Conservation (phyloP, 2,113 vertebrate genomes). For the Jaculus jaculus region DNA sequence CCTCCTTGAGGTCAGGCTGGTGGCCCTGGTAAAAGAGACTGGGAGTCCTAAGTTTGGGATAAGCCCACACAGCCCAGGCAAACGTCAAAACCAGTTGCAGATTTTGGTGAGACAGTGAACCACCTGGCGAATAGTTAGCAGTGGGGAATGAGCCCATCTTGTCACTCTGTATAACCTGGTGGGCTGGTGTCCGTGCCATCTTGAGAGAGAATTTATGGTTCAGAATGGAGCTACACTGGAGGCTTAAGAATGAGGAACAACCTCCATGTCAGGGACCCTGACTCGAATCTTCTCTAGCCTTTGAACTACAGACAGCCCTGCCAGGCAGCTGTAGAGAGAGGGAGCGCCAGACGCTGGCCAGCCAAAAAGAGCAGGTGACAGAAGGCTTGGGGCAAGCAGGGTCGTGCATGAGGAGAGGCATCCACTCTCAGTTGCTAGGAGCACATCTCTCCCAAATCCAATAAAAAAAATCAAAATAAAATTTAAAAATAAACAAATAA, state of each 20-base stretch:
- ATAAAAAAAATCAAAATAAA: too few relatives aligned
- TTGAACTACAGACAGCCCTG: neutral
- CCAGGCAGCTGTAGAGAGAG: neutral
- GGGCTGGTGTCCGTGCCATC: neutral
- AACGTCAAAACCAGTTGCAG: too few relatives aligned
- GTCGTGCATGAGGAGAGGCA: neutral
- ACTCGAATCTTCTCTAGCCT: neutral
- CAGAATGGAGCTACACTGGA: neutral
- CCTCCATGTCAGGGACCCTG: neutral
- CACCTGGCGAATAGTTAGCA: neutral
- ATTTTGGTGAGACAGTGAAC: too few relatives aligned
- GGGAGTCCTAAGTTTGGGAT: too few relatives aligned
- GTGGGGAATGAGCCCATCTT: neutral
- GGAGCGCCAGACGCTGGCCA: neutral
- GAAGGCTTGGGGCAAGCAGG: neutral
- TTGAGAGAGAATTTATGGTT: neutral
- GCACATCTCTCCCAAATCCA: neutral
- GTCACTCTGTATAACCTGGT: too few relatives aligned
- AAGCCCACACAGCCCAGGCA: neutral
- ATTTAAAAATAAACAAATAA: too few relatives aligned
- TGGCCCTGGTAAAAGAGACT: neutral
- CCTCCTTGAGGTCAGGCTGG: neutral
- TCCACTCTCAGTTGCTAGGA: neutral
- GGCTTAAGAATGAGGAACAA: neutral
- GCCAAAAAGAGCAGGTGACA: neutral